These are phyloP conservation scores for Atta colombica DNA, from an alignment of 1,140 invertebrate species.

Conservation along the genomic window DNA sequence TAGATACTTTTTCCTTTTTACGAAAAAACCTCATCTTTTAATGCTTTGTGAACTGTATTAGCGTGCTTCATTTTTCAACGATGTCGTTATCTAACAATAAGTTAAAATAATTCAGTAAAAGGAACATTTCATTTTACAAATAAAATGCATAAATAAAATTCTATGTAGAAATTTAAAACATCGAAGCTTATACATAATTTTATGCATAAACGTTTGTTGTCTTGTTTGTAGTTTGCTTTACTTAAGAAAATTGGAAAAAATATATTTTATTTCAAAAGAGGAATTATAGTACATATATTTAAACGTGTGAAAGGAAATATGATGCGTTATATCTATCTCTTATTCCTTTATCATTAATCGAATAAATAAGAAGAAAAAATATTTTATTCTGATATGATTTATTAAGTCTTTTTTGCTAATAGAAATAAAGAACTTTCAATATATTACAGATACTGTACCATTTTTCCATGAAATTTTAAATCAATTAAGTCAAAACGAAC, in stretches of 20 bases:
- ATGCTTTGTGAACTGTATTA: not conserved
- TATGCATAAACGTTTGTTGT: not conserved
- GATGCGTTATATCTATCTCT: not conserved
- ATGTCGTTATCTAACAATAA: not conserved
- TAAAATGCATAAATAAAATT: not conserved
- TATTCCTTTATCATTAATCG: not conserved
- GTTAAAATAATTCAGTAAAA: not conserved
- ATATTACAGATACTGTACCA: not conserved
- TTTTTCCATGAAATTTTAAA: not conserved
- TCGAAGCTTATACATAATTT: not conserved
- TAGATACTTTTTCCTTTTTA: not conserved
- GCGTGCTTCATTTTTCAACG: not conserved
- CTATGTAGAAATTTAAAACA: not conserved
- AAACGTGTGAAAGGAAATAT: not conserved
- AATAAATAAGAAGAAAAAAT: not conserved
- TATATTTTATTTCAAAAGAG: not conserved
- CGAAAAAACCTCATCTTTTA: constrained; percentile 6
- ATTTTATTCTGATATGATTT: constrained; percentile 23
- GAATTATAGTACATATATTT: not conserved
- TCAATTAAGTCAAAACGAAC: constrained; percentile 8
- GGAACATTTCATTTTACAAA: not conserved
- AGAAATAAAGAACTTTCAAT: constrained; percentile 20
- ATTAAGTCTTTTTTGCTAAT: not conserved
- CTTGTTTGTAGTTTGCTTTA: not conserved
- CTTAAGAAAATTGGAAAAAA: not conserved